phyloP scores from a whole-genome alignment of 2,888 invertebrate genomes.

The Drosophila neonasuta region DNA sequence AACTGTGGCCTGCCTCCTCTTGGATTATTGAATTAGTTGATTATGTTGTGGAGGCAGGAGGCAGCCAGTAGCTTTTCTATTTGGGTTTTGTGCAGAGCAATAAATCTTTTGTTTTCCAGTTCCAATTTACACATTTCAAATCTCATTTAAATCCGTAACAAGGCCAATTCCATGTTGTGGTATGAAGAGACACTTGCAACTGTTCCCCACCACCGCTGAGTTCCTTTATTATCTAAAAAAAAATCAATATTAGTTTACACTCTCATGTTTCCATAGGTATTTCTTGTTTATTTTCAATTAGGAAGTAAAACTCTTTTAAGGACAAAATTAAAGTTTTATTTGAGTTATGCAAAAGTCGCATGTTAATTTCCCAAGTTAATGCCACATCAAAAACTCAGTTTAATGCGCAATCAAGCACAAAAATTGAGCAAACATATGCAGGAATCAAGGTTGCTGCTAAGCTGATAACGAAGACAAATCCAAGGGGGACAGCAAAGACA shows the following conservation, averaged over 20 bases:
- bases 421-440: conserved; percentile 51
- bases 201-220: background rate
- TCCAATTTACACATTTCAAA: conserved; percentile 55
- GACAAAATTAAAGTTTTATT: conserved; percentile 13
- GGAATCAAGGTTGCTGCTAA: conserved; percentile 39
- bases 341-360: conserved; percentile 22
- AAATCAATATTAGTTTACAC: conserved; percentile 12
- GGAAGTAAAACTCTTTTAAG: conserved; percentile 46
- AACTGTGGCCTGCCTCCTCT: conserved; percentile 12
- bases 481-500: background rate
- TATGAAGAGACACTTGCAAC: conserved; percentile 38
- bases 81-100: conserved; percentile 43
- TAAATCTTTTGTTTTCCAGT: conserved; percentile 62
- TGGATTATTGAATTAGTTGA: conserved; percentile 76
- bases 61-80: conserved; percentile 47
- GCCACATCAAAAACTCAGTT: conserved; percentile 34
- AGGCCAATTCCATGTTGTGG: conserved; percentile 61
- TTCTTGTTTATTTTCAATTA: conserved; percentile 75
- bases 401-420: conserved; percentile 50
- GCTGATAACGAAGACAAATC: conserved; percentile 53
- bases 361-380: conserved; percentile 40
- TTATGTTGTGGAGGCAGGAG: conserved; percentile 40
- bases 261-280: conserved; percentile 20
- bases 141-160: conserved; percentile 68
- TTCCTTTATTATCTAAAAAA: conserved; percentile 20